Percentiles rank a stretch among this genome's conserved stretches.
Evolutionary conservation across 2,888 invertebrate genomes (phyloP).

Genomic region (Chirona hameri): DNA sequence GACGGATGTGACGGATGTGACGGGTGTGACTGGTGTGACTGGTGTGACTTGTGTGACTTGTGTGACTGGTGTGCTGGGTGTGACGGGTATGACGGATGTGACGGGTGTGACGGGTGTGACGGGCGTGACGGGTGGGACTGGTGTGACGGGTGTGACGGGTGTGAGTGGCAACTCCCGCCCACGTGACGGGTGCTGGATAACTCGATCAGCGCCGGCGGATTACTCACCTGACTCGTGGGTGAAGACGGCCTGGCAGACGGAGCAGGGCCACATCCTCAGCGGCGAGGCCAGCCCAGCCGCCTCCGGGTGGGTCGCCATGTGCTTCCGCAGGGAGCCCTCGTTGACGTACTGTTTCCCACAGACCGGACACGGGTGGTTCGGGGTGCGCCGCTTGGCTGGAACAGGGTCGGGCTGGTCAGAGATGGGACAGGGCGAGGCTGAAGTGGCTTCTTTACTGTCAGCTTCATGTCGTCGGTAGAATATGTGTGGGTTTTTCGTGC

Average conservation of each 20-base stretch:
- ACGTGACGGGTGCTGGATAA: background rate
- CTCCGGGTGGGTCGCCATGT: constrained; percentile 89
- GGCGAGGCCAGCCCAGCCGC: constrained; percentile 68
- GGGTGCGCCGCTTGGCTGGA: constrained; percentile 88
- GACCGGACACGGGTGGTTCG: constrained; percentile 91
- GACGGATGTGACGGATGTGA: background rate
- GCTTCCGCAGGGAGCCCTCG: constrained; percentile 87
- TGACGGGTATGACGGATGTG: too few relatives aligned
- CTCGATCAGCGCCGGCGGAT: too few relatives aligned
- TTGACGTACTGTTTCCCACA: constrained; percentile 95
- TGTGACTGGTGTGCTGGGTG: too few relatives aligned
- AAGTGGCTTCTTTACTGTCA: too few relatives aligned
- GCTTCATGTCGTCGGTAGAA: too few relatives aligned
- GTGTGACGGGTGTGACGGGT: too few relatives aligned
- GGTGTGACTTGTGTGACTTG: too few relatives aligned
- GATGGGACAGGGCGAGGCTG: too few relatives aligned
- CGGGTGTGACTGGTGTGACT: too few relatives aligned
- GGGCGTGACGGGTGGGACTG: too few relatives aligned
- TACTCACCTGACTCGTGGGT: constrained; percentile 86
- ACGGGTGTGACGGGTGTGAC: too few relatives aligned
- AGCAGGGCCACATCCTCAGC: constrained; percentile 92
- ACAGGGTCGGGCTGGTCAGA: constrained; percentile 43
- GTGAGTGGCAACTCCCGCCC: background rate
- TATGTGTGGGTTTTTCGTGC: too few relatives aligned
- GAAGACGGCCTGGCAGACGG: constrained; percentile 91